Evolutionary conservation across 2,113 vertebrate genomes (phyloP).

Genomic region (Oryzias melastigma): DNA sequence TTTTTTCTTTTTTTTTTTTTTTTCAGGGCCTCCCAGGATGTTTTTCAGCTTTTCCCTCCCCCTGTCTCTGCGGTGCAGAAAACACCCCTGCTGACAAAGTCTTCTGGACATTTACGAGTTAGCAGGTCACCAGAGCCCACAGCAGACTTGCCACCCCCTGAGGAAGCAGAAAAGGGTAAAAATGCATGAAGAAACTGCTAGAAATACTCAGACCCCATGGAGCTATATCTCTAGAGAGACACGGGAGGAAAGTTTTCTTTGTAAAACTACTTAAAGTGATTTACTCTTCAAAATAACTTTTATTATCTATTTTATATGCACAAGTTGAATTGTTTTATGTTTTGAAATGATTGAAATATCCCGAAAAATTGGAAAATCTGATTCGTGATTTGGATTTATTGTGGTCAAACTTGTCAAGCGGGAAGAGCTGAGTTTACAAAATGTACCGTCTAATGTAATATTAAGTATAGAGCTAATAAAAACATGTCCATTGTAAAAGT

Average conservation of each 20-base stretch:
- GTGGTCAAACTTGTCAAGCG: too few relatives aligned
- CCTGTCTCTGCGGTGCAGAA: conserved; percentile 10
- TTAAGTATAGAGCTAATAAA: too few relatives aligned
- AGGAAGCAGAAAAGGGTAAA: neutral
- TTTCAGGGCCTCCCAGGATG: conserved; percentile 6
- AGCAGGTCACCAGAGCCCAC: conserved; percentile 13
- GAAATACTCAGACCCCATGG: neutral
- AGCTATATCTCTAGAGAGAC: neutral
- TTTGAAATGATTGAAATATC: too few relatives aligned
- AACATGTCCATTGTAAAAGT: neutral
- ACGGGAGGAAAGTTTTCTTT: too few relatives aligned
- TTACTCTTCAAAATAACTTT: too few relatives aligned
- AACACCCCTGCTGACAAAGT: conserved; percentile 25
- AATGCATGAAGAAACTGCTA: neutral
- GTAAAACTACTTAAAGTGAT: too few relatives aligned
- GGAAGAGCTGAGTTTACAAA: too few relatives aligned
- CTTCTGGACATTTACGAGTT: conserved; percentile 14
- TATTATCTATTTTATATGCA: too few relatives aligned
- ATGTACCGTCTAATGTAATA: too few relatives aligned
- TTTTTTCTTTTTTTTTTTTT: conserved; percentile 2
- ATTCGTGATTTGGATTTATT: too few relatives aligned
- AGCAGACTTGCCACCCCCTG: neutral
- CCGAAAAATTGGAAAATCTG: too few relatives aligned
- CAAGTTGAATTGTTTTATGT: too few relatives aligned
- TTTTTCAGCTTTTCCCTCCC: conserved; percentile 7